Evolutionary conservation across 2,113 vertebrate species (phyloP).

Genomic region (Acanthisitta chloris): DNA sequence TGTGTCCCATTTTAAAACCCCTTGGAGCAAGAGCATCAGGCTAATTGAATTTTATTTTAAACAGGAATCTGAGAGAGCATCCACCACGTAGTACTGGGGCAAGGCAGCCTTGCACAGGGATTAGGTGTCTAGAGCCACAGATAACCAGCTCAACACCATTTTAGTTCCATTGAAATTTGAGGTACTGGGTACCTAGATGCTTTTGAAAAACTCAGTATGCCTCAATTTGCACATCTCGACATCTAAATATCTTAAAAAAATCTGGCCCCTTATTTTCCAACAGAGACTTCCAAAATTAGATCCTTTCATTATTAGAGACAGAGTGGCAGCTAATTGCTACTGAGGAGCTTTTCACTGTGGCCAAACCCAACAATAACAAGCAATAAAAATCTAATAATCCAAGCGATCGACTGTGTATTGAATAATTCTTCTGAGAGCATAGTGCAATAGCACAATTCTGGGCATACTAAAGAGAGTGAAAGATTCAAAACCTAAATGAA

Average conservation of each 20-base stretch:
- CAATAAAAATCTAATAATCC: constrained; percentile 36
- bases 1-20: not conserved
- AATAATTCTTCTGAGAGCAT: constrained; percentile 2
- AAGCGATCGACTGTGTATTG: not conserved
- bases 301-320: not conserved
- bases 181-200: not conserved
- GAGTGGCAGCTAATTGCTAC: not conserved
- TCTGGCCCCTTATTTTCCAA: not conserved
- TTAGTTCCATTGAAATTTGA: not conserved
- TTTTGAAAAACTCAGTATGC: not conserved
- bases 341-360: not conserved
- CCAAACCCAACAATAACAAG: constrained; percentile 26
- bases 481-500: constrained; percentile 62
- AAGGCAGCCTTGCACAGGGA: not conserved
- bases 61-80: not conserved
- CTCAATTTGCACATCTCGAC: not conserved
- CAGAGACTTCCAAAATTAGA: not conserved
- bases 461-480: constrained; percentile 25
- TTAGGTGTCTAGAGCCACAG: not conserved
- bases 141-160: not conserved
- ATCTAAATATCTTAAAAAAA: not conserved
- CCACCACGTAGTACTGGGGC: rapidly evolving
- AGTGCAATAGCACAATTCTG: constrained; percentile 15
- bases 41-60: not conserved
- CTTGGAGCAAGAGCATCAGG: not conserved